Percentiles rank a stretch among this genome's conserved stretches.
phyloP scores from a whole-genome alignment of 2,797 vertebrate genomes.

The Gouania willdenowi region DNA sequence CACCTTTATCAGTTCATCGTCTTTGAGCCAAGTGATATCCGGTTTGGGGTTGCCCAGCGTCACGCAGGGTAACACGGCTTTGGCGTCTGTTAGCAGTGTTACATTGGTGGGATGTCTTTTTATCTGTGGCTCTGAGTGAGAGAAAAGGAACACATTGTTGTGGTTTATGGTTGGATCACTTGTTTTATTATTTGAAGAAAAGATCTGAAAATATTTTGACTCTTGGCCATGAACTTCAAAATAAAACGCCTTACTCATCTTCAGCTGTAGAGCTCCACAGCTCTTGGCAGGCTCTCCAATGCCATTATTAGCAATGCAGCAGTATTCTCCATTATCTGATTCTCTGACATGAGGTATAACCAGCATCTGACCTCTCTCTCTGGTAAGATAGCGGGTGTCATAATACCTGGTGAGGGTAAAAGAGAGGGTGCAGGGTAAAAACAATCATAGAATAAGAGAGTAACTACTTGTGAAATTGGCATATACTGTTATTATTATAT shows the following conservation, averaged over 20 bases:
- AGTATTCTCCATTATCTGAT: slow-evolving; percentile 90
- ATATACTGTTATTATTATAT: too few relatives aligned
- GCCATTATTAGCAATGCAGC: slow-evolving; percentile 87
- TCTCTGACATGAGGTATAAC: slow-evolving; percentile 88
- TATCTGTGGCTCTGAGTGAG: slow-evolving; percentile 88
- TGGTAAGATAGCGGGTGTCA: slow-evolving; percentile 86
- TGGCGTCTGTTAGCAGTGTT: slow-evolving; percentile 88
- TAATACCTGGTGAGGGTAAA: slow-evolving; percentile 83
- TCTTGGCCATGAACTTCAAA: not conserved
- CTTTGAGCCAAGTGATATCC: slow-evolving; percentile 93
- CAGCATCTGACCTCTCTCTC: slow-evolving; percentile 89
- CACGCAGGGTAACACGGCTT: slow-evolving; percentile 90
- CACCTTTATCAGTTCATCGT: slow-evolving; percentile 87
- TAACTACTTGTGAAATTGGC: too few relatives aligned
- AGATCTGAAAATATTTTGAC: not conserved
- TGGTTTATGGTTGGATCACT: not conserved
- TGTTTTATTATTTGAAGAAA: too few relatives aligned
- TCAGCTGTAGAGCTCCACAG: slow-evolving; percentile 95
- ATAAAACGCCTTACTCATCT: slow-evolving; percentile 99
- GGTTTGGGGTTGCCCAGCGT: slow-evolving; percentile 96
- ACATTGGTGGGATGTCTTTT: slow-evolving; percentile 88
- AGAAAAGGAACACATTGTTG: not conserved
- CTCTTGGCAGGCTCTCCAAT: slow-evolving; percentile 87
- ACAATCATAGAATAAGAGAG: too few relatives aligned
- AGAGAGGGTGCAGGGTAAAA: too few relatives aligned